A percentile compares a stretch with the other conserved stretches of the same genome.
phyloP scores from a whole-genome alignment of 1,140 invertebrate species.

The Zaprionus camerounensis region DNA sequence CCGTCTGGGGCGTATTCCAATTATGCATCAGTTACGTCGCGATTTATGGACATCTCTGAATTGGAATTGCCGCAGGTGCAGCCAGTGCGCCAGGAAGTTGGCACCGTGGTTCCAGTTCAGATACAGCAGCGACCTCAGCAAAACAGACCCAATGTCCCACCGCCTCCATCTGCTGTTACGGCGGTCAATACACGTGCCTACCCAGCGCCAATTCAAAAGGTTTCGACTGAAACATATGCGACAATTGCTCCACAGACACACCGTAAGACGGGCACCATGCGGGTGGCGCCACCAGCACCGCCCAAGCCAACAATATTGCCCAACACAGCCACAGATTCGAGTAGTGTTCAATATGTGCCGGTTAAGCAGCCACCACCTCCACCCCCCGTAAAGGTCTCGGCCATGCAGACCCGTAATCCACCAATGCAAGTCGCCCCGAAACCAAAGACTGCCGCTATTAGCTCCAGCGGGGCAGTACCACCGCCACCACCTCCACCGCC shows the following conservation, averaged over 20 bases:
- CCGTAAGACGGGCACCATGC: constrained; percentile 60
- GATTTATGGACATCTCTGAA: constrained; percentile 66
- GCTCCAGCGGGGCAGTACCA: constrained; percentile 3
- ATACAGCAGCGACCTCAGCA: constrained; percentile 37
- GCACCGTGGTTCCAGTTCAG: constrained; percentile 52
- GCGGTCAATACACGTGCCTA: constrained; percentile 53
- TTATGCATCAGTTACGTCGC: constrained; percentile 58
- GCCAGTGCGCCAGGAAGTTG: constrained; percentile 26
- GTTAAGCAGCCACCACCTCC: constrained; percentile 39
- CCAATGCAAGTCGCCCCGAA: constrained; percentile 6
- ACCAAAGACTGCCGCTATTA: background rate
- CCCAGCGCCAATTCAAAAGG: constrained; percentile 35
- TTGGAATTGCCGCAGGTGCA: constrained; percentile 40
- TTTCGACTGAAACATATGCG: constrained; percentile 47
- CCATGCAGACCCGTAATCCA: background rate
- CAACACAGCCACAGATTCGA: constrained; percentile 21
- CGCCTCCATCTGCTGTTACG: constrained; percentile 64
- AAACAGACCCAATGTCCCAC: constrained; percentile 53
- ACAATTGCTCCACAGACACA: constrained; percentile 64
- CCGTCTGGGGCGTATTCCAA: constrained; percentile 41
- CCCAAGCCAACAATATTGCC: constrained; percentile 62
- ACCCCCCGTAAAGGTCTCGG: background rate
- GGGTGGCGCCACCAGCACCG: constrained; percentile 57
- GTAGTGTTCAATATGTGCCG: constrained; percentile 28
- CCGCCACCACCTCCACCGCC: constrained; percentile 52